phyloP scores from a whole-genome alignment of 2,113 vertebrate genomes.

The Pachypanchax playfairii region DNA sequence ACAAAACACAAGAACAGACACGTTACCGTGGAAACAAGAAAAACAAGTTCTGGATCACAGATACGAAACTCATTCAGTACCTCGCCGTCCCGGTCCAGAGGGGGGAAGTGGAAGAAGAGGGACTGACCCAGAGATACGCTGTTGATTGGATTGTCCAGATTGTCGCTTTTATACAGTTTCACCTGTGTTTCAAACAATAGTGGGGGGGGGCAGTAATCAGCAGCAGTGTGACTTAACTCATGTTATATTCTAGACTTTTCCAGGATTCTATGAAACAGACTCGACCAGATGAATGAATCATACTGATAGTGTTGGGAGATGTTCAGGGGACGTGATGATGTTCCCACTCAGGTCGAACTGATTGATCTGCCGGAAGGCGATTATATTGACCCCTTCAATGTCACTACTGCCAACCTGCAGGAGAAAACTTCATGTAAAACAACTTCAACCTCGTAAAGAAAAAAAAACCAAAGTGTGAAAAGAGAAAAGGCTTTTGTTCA shows the following conservation, averaged over 20 bases:
- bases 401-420: conserved; percentile 90
- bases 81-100: conserved; percentile 93
- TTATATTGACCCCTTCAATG: conserved; percentile 93
- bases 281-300: conserved; percentile 8
- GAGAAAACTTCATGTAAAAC: conserved; percentile 39
- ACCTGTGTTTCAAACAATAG: conserved; percentile 81
- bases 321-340: conserved; percentile 90
- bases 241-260: no score
- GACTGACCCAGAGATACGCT: conserved; percentile 93
- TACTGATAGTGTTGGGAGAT: conserved; percentile 92
- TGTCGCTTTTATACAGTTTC: conserved; percentile 95
- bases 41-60: neutral
- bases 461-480: conserved; percentile 7
- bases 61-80: conserved; percentile 69
- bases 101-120: conserved; percentile 96
- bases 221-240: neutral
- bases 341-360: conserved; percentile 98
- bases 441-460: conserved; percentile 1
- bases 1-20: conserved; percentile 2
- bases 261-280: no score
- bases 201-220: neutral
- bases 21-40: neutral
- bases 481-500: conserved; percentile 21
- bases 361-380: conserved; percentile 96
- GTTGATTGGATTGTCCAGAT: conserved; percentile 94